Evolutionary conservation across 1,140 invertebrate species (phyloP).

Genomic region (Argopecten irradians): DNA sequence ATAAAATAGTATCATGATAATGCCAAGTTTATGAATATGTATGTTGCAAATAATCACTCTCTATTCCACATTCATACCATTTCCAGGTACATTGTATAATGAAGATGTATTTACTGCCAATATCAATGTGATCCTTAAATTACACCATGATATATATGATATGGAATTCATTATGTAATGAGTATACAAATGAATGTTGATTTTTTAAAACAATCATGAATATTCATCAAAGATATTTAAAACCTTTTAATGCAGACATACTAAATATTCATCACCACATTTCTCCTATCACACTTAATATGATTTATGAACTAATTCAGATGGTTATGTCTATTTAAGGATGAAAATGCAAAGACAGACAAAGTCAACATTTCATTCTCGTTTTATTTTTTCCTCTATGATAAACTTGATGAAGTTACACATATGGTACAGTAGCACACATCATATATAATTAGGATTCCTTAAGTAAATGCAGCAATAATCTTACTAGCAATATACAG

Average conservation of each 20-base stretch:
- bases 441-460: background rate
- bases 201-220: background rate
- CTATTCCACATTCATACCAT: background rate
- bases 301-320: background rate
- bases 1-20: background rate
- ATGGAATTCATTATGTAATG: background rate
- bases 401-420: background rate
- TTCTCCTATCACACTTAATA: background rate
- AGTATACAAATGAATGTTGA: background rate
- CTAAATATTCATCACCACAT: background rate
- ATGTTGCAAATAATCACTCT: background rate
- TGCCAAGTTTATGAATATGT: background rate
- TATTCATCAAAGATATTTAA: background rate
- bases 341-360: constrained; percentile 21
- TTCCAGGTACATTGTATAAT: background rate
- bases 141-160: background rate
- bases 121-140: background rate
- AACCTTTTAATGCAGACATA: background rate
- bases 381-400: background rate
- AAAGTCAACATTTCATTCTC: constrained; percentile 9
- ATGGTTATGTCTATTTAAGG: background rate
- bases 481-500: constrained; percentile 8
- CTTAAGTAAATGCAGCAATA: background rate
- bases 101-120: background rate
- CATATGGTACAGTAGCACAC: background rate